These are phyloP conservation scores for Eulithis prunata DNA, from an alignment of 2,888 invertebrate species.

Conservation along the genomic window DNA sequence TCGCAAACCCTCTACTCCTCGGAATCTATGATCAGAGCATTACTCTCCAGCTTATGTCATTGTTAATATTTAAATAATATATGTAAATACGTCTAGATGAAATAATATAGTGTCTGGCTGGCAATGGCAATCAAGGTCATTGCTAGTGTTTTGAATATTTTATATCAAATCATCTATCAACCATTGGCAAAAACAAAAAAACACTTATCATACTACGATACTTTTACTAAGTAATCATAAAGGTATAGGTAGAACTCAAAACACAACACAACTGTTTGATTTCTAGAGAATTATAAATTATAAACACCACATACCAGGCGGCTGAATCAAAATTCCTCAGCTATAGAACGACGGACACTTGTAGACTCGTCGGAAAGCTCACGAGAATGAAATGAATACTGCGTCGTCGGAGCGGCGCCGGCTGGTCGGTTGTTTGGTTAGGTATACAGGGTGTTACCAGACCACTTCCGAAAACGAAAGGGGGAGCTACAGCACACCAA, in stretches of 20 bases:
- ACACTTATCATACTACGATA: no score
- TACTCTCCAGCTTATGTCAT: background rate
- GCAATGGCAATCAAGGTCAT: conserved; percentile 11
- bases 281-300: background rate
- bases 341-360: background rate
- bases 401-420: background rate
- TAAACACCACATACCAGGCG: conserved; percentile 5
- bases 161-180: background rate
- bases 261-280: background rate
- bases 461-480: no score
- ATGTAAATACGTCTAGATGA: background rate
- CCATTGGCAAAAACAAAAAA: background rate
- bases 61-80: conserved; percentile 1
- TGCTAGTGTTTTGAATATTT: background rate
- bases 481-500: no score
- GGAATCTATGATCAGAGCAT: no score
- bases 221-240: no score
- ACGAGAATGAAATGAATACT: conserved; percentile 4
- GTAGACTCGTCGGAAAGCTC: conserved; percentile 12
- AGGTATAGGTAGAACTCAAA: background rate
- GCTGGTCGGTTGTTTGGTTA: conserved; percentile 1
- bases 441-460: no score
- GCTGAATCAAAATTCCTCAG: conserved; percentile 5
- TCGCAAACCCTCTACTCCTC: no score
- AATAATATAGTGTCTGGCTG: conserved; percentile 4